Conservation (phyloP, 37 sponge, comb jelly and placozoan genomes). For the Hormiphora californensis region DNA sequence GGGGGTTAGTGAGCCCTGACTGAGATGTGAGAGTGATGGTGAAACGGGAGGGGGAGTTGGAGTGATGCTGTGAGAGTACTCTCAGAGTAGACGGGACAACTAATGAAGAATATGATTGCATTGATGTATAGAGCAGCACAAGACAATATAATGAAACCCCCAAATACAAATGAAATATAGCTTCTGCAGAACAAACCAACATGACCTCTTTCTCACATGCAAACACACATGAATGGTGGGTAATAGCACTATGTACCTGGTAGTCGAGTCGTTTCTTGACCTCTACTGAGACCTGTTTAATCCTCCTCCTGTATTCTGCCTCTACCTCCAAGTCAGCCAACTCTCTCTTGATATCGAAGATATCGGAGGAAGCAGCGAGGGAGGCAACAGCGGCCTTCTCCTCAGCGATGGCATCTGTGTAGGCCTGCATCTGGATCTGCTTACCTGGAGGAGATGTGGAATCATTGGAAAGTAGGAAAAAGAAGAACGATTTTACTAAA, state of each 20-base stretch:
- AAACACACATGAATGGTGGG: conserved; percentile 5
- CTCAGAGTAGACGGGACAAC: too few relatives aligned
- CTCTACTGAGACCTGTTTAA: conserved; percentile 7
- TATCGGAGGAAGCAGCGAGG: not conserved
- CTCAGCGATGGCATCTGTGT: conserved; percentile 28
- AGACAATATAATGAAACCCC: too few relatives aligned
- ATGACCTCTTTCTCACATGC: not conserved
- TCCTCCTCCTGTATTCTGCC: conserved; percentile 31
- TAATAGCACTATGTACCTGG: too few relatives aligned
- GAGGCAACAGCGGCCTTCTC: conserved; percentile 14
- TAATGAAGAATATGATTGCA: too few relatives aligned
- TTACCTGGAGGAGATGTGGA: not conserved
- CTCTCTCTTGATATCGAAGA: conserved; percentile 47
- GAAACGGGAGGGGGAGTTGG: too few relatives aligned
- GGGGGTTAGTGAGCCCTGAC: too few relatives aligned
- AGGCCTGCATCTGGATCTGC: conserved; percentile 8
- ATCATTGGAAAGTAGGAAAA: not conserved
- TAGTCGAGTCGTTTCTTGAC: conserved; percentile 52
- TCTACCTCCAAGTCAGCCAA: conserved; percentile 22
- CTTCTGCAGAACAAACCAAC: too few relatives aligned
- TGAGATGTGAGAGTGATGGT: too few relatives aligned
- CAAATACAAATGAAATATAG: too few relatives aligned
- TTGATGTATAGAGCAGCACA: too few relatives aligned
- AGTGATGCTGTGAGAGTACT: too few relatives aligned
- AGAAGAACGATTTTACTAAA: not conserved